phyloP scores from a whole-genome alignment of 2,888 invertebrate species.

The Tetragonisca angustula region DNA sequence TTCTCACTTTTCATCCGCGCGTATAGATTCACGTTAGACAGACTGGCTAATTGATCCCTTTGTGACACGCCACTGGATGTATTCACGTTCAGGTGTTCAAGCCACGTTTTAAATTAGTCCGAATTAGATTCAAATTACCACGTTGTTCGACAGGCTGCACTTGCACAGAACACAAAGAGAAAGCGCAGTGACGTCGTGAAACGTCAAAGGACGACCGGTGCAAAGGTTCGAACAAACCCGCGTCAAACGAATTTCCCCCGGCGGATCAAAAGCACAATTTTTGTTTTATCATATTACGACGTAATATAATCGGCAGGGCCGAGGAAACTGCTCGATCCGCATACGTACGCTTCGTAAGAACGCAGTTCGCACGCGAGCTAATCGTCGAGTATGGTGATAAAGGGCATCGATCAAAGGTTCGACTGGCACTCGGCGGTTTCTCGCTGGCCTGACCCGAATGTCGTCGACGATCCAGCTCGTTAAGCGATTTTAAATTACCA shows the following conservation, averaged over 20 bases:
- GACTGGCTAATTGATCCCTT: too few relatives aligned
- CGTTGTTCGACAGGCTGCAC: too few relatives aligned
- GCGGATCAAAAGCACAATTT: background rate
- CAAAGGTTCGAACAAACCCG: background rate
- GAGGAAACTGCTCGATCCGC: too few relatives aligned
- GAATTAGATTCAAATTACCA: too few relatives aligned
- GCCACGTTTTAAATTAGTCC: too few relatives aligned
- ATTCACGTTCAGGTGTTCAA: too few relatives aligned
- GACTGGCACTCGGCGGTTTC: conserved; percentile 36
- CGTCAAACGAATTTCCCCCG: background rate
- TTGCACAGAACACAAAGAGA: too few relatives aligned
- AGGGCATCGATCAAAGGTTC: conserved; percentile 47
- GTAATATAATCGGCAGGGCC: too few relatives aligned
- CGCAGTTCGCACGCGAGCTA: too few relatives aligned
- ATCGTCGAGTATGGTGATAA: background rate
- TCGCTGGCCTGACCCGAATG: conserved; percentile 53
- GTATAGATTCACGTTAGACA: too few relatives aligned
- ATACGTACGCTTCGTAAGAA: background rate
- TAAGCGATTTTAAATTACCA: conserved; percentile 75
- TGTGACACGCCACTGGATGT: too few relatives aligned
- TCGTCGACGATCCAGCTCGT: conserved; percentile 50
- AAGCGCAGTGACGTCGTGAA: background rate
- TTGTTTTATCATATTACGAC: background rate
- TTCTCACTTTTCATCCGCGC: background rate
- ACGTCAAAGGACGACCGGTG: background rate